Base-by-base conservation (phyloP, 2,113 vertebrate genomes). In the western clawed frog (Xenopus tropicalis) region DNA sequence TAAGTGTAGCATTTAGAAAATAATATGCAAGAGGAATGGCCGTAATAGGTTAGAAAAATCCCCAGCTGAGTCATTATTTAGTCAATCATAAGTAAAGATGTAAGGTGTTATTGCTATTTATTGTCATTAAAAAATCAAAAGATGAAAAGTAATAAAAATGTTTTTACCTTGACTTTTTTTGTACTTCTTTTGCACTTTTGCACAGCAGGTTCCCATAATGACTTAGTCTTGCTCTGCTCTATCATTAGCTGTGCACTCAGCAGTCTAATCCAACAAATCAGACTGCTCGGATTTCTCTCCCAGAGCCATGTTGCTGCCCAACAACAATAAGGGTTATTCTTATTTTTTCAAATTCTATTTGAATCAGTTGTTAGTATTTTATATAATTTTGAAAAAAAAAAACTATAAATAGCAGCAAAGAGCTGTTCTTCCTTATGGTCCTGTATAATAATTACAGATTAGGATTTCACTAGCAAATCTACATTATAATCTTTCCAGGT, bases 271-370 rank as follows among this genome's bases (percentile, higher is more conserved):
- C 57, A 22, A 24, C 67, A 59, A 59, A 46, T 25, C 46, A 6
- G 22, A 66, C 17, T 22, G 22, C 65, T 20, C 24, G 20, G 56
- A 58, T 21, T 58, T 22, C 57, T 46, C 20, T 61, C 56, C 42
- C n/a, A 70, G 23, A 4, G 54, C 20, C 11, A 21, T 22, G 5
- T 44, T 43, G 14, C 68, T 43, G 56, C 9, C 68, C 66, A 56
- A 20, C 24, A 69, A 13, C 16, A n/a, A 9, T 10, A 1, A 29
- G 16, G 20, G 25, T 62, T 24, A 29, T 62, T 62, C 3, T 37
- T 29, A 16, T 62, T 84, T 82, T 71, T 61, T 69, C 37, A 1
- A 69, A 72, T 70, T 63, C 56, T 51, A 77, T 71, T 74, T 48
- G 46, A 14, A 48, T 48, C 11, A 48, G 46, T 17, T 3, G 46